A percentile compares a stretch with the other conserved stretches of the same genome.
Conservation (phyloP, 2,797 vertebrate genomes). For the Cynopterus sphinx region DNA sequence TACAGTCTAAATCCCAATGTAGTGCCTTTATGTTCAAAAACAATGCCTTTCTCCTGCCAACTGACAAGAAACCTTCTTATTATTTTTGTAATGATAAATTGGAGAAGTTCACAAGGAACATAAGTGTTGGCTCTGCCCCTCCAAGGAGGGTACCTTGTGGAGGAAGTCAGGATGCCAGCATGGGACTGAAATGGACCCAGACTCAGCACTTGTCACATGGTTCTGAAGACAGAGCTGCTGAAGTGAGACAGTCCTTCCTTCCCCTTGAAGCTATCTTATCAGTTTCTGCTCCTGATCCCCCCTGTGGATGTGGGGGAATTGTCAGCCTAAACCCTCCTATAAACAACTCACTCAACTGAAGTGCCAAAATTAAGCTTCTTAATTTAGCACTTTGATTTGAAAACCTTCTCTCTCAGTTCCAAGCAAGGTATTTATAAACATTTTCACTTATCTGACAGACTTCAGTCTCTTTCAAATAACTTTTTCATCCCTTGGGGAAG, state of each 20-base stretch:
- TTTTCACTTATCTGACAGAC: conserved; percentile 79
- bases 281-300: conserved; percentile 79
- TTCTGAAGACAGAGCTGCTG: conserved; percentile 77
- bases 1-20: not conserved
- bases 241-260: conserved; percentile 76
- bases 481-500: conserved; percentile 54
- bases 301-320: conserved; percentile 80
- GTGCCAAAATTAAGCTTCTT: conserved; percentile 86
- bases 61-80: not conserved
- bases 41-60: not conserved
- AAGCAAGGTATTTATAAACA: conserved; percentile 75
- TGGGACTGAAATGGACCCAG: conserved; percentile 56
- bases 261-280: conserved; percentile 80
- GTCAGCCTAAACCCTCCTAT: conserved; percentile 80
- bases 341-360: conserved; percentile 82
- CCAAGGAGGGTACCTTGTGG: not conserved
- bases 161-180: not conserved
- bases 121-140: not conserved
- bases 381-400: conserved; percentile 85
- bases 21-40: not conserved
- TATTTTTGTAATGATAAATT: not conserved
- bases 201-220: conserved; percentile 39
- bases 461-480: conserved; percentile 76
- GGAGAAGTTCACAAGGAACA: not conserved
- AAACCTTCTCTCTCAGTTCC: conserved; percentile 73